Percentiles rank a stretch among this genome's conserved stretches.
phyloP scores from a whole-genome alignment of 2,113 vertebrate genomes.

The Indicator maculatus region DNA sequence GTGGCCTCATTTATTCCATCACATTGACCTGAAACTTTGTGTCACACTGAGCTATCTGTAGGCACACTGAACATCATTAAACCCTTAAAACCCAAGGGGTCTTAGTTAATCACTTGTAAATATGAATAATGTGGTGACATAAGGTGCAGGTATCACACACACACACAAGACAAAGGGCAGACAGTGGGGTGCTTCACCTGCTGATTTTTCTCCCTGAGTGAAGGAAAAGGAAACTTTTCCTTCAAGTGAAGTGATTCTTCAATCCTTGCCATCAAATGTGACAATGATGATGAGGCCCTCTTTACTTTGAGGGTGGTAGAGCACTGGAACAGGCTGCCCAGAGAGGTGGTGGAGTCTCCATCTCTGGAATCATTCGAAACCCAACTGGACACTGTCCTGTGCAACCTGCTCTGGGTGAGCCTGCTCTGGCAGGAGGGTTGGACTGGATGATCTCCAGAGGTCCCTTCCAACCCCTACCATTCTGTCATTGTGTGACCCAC shows the following conservation, averaged over 20 bases:
- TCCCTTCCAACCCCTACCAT: no score
- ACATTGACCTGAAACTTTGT: conserved; percentile 17
- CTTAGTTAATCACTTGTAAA: conserved; percentile 1
- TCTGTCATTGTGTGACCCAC: background rate
- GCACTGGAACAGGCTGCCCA: no score
- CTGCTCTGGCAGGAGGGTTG: no score
- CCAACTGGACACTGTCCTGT: no score
- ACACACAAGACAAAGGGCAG: background rate
- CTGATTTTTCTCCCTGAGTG: background rate
- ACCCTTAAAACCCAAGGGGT: background rate
- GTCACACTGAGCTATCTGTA: background rate
- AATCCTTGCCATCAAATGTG: background rate
- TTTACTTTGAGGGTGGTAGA: no score
- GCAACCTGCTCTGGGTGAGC: no score
- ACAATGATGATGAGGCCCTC: background rate
- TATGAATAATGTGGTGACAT: conserved; percentile 45
- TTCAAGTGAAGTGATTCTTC: background rate
- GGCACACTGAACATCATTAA: background rate
- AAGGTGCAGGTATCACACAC: background rate
- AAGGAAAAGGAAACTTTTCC: background rate
- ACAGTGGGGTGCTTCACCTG: background rate
- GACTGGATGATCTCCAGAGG: no score
- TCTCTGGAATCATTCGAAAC: no score
- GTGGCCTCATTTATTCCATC: conserved; percentile 21
- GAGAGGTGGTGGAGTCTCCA: no score